Percentiles rank a stretch among this genome's conserved stretches.
phyloP scores from a whole-genome alignment of 2,888 invertebrate genomes.

The Nysson spinosus region DNA sequence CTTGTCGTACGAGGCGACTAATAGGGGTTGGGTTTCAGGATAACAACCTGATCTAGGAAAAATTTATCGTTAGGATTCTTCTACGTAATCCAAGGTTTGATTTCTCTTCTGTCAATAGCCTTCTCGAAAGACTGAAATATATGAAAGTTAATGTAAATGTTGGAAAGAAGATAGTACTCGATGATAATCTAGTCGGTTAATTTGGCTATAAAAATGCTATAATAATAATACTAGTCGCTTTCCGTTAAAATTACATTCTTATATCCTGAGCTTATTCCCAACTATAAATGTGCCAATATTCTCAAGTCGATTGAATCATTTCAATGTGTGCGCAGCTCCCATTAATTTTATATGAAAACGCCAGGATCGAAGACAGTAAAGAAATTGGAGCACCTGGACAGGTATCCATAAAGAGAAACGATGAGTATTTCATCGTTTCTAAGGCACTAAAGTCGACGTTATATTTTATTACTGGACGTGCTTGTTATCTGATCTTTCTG shows the following conservation, averaged over 20 bases:
- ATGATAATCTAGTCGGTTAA: too few species aligned
- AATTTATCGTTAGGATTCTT: too few species aligned
- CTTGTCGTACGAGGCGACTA: too few species aligned
- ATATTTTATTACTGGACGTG: slow-evolving; percentile 53
- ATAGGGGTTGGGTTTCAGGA: too few species aligned
- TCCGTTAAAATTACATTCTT: background rate
- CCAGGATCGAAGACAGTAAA: slow-evolving; percentile 39
- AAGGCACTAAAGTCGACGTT: slow-evolving; percentile 48
- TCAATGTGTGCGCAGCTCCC: slow-evolving; percentile 26
- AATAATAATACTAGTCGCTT: too few species aligned
- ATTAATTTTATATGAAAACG: slow-evolving; percentile 40
- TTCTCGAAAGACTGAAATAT: too few species aligned
- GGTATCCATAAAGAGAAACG: slow-evolving; percentile 43
- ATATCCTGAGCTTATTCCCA: background rate
- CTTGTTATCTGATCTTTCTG: slow-evolving; percentile 33
- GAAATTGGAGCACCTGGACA: slow-evolving; percentile 39
- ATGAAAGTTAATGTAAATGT: too few species aligned
- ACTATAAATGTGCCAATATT: background rate
- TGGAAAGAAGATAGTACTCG: too few species aligned
- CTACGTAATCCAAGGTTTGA: too few species aligned
- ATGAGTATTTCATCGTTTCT: slow-evolving; percentile 44
- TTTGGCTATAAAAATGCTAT: too few species aligned
- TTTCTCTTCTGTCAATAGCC: too few species aligned
- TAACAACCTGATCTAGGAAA: too few species aligned
- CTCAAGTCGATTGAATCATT: background rate